Evolutionary conservation across 2,888 invertebrate genomes (phyloP).

Genomic region (Patella caerulea): DNA sequence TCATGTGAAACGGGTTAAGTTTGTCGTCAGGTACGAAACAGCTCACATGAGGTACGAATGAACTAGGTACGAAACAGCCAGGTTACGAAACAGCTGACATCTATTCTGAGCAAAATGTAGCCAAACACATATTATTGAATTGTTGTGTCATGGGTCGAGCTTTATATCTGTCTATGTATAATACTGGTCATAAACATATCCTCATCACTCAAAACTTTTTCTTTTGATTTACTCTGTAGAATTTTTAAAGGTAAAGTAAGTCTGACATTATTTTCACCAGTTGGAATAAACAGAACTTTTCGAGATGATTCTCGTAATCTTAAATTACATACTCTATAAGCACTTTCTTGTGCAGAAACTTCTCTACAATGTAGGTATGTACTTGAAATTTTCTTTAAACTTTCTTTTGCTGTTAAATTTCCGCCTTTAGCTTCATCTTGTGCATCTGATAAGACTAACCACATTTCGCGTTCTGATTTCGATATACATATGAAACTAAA

Average conservation of each 20-base stretch:
- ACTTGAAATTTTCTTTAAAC: constrained; percentile 26
- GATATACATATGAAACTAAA: constrained; percentile 45
- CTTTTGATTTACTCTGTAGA: no score
- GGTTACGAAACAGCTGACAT: no score
- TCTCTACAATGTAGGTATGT: constrained; percentile 32
- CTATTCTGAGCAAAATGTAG: constrained; percentile 23
- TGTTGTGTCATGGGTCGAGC: background rate
- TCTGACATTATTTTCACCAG: no score
- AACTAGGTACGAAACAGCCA: no score
- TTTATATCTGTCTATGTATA: constrained; percentile 16
- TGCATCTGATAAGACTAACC: constrained; percentile 25
- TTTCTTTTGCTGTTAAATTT: constrained; percentile 23
- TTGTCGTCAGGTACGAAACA: no score
- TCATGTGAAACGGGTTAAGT: no score
- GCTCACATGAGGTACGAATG: no score
- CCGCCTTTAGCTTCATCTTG: constrained; percentile 28
- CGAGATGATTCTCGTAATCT: no score
- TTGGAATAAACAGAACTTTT: no score
- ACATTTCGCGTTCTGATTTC: constrained; percentile 37
- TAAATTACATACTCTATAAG: no score
- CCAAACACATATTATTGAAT: constrained; percentile 14
- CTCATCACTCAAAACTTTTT: no score
- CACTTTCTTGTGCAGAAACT: constrained; percentile 34
- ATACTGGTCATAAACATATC: constrained; percentile 22
- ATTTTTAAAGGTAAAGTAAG: no score